Percentiles rank a stretch among this genome's conserved stretches.
Conservation (phyloP, 1,140 invertebrate species). For the Drosophila murphyi region DNA sequence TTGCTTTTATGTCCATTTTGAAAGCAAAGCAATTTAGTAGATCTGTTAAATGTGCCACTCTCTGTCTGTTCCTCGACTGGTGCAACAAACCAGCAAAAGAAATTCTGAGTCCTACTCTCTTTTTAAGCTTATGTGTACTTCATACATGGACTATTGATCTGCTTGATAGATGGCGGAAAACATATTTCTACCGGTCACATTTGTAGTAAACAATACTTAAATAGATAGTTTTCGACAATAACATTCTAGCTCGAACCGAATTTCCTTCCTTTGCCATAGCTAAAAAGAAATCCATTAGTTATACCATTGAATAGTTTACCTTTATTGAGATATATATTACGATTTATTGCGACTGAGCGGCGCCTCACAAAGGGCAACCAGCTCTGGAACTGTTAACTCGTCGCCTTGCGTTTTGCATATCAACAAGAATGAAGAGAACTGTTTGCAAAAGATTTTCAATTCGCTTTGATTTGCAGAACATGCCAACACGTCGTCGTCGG, state of each 20-base stretch:
- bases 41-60: too few relatives aligned
- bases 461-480: slow-evolving; percentile 30
- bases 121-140: too few relatives aligned
- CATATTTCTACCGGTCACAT: not conserved
- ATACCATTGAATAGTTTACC: not conserved
- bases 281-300: not conserved
- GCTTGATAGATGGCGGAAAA: not conserved
- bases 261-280: not conserved
- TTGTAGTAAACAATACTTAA: not conserved
- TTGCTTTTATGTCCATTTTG: too few relatives aligned
- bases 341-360: slow-evolving; percentile 18
- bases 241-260: not conserved
- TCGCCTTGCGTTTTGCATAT: slow-evolving; percentile 24
- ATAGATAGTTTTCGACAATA: not conserved
- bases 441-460: slow-evolving; percentile 13
- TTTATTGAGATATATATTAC: slow-evolving; percentile 2
- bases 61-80: too few relatives aligned
- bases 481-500: slow-evolving; percentile 30
- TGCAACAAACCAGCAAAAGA: too few relatives aligned
- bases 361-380: slow-evolving; percentile 25
- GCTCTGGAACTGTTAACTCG: slow-evolving; percentile 9
- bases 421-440: slow-evolving; percentile 13
- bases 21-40: too few relatives aligned
- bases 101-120: too few relatives aligned
- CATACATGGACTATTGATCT: not conserved